Conservation (phyloP, 2,888 invertebrate species). For the Eupsilia transversa region DNA sequence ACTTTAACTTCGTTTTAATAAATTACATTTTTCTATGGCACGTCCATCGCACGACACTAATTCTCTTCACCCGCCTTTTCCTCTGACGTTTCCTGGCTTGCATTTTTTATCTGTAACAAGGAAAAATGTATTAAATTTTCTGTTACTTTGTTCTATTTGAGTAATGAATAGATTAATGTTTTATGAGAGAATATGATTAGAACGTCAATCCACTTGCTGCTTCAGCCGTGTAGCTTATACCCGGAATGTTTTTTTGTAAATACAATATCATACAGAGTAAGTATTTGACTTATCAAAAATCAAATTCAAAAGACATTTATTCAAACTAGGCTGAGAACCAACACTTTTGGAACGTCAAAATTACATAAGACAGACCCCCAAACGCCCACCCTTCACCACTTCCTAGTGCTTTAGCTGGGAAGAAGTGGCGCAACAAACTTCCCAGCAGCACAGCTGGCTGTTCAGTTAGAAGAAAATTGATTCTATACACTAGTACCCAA, state of each 20-base stretch:
- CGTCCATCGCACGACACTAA: conserved; percentile 80
- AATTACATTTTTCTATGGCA: conserved; percentile 81
- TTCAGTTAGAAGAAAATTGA: too few relatives aligned
- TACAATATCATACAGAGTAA: not conserved
- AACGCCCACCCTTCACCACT: too few relatives aligned
- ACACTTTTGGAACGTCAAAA: too few relatives aligned
- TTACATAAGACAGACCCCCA: too few relatives aligned
- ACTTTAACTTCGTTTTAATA: conserved; percentile 63
- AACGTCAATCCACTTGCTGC: not conserved
- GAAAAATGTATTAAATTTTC: conserved; percentile 52
- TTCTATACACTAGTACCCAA: too few relatives aligned
- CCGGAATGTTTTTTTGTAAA: not conserved
- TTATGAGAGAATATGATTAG: conserved; percentile 30
- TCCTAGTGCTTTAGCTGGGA: too few relatives aligned
- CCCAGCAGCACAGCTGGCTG: too few relatives aligned
- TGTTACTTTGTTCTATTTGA: conserved; percentile 40
- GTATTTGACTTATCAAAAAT: too few relatives aligned
- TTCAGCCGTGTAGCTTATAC: not conserved
- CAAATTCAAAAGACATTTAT: too few relatives aligned
- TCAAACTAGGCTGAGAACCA: too few relatives aligned
- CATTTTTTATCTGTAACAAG: conserved; percentile 88
- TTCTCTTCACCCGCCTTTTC: conserved; percentile 81
- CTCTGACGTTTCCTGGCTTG: conserved; percentile 84
- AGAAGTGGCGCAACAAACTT: too few relatives aligned
- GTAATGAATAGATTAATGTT: conserved; percentile 43